Evolutionary conservation across 2,888 invertebrate genomes (phyloP), one percentile per base, ranked within the genome.

Genomic region (Tanypteryx hageni): DNA sequence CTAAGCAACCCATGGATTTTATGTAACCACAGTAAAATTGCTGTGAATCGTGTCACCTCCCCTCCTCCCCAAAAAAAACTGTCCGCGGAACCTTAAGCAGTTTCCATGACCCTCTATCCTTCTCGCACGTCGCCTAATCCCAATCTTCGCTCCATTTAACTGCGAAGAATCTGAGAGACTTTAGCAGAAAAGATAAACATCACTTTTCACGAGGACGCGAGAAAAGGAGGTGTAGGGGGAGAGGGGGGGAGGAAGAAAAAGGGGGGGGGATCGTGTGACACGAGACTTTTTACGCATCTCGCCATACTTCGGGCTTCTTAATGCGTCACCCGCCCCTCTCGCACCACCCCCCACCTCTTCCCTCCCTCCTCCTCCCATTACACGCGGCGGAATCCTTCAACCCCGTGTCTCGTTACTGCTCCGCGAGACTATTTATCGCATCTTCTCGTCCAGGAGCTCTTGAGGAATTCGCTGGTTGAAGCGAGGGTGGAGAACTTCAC

Each of bases 131-230:
- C 56, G 44, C 13, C 56, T 83, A 61, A 31, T 61, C 27, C 61
- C 27, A 31, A 86, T 86, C 27, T 86, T 31, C 61, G 59, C 8
- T 31, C 61, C 68, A 10, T n/a, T n/a, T n/a, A 18, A 44, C 44
- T 44, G 44, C 44, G 44, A 3, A 68, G 68, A 68, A 68, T n/a
- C 68, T n/a, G 22, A 68, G 68, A 9, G 9, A 68, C 22, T 68
- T 27, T 10, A 58, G 59, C 61, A 16, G 86, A 18, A 61, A 59
- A 86, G 86, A 86, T 86, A 86, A 86, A 86, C 61, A 86, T 61
- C 86, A 14, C 27, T 86, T 61, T 86, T 86, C 86, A 61, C 83
- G 83, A 83, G 56, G 56, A n/a, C 57, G 57, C 18, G 82, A 31
- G 82, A 44, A 57, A n/a, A 18, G 83, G n/a, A n/a, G 16, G 56